Evolutionary conservation across 2,113 vertebrate species (phyloP).

Genomic region (Mesoclemmys tuberculata): DNA sequence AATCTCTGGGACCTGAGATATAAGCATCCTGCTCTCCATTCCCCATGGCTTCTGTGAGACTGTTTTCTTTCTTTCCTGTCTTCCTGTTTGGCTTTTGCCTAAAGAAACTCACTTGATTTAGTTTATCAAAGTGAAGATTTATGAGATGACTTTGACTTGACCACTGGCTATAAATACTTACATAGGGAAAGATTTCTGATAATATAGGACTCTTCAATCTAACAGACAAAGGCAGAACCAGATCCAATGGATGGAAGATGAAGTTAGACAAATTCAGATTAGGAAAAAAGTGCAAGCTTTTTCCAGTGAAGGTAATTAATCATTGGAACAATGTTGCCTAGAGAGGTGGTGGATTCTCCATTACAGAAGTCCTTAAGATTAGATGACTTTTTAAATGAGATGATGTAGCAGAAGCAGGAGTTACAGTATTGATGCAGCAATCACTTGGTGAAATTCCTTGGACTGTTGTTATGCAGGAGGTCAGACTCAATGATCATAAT

Average conservation of each 20-base stretch:
- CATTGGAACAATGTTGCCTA: rapidly evolving
- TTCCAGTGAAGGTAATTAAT: not conserved
- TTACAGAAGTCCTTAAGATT: not conserved
- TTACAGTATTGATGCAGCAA: rapidly evolving
- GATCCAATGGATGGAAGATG: not conserved
- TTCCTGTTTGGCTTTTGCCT: rapidly evolving
- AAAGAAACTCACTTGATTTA: rapidly evolving
- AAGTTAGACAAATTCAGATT: not conserved
- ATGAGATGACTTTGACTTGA: rapidly evolving
- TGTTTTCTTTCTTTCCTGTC: not conserved
- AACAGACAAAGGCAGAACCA: not conserved
- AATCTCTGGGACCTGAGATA: not conserved
- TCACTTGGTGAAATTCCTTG: rapidly evolving
- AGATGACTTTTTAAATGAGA: not conserved
- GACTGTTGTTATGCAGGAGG: too few relatives aligned
- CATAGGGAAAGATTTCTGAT: not conserved
- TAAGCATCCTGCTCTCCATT: rapidly evolving
- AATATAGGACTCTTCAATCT: not conserved
- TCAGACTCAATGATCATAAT: too few relatives aligned
- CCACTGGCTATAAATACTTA: rapidly evolving
- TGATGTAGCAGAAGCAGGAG: rapidly evolving
- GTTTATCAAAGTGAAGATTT: rapidly evolving
- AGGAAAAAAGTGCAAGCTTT: not conserved
- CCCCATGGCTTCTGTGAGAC: rapidly evolving
- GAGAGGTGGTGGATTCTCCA: not conserved